These are phyloP conservation scores for Macroramphosus scolopax DNA, from an alignment of 2,797 vertebrate species.

Conservation along the genomic window DNA sequence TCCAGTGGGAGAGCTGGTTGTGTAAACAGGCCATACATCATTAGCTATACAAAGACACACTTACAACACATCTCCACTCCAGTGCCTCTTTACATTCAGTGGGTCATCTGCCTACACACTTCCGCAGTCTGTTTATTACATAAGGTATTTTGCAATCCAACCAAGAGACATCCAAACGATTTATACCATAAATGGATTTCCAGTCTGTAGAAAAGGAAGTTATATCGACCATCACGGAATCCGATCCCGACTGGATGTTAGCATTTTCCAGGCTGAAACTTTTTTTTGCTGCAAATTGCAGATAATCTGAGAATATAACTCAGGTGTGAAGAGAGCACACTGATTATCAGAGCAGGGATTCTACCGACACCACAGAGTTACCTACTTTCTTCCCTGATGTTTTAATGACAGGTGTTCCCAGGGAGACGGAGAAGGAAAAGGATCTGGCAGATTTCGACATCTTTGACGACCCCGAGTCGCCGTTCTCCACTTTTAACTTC, in stretches of 20 bases:
- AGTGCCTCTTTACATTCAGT: constrained; percentile 40
- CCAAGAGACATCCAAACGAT: constrained; percentile 5
- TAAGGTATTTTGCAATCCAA: constrained; percentile 18
- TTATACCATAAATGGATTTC: constrained; percentile 39
- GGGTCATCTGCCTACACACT: constrained; percentile 40
- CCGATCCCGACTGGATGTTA: background rate
- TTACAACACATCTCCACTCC: constrained; percentile 3
- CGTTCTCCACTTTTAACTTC: constrained; percentile 97
- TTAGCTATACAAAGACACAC: constrained; percentile 24
- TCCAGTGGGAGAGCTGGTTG: constrained; percentile 42
- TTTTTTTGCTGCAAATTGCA: too few relatives aligned
- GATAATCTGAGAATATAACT: background rate
- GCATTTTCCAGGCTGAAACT: constrained; percentile 5
- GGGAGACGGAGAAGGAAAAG: constrained; percentile 89
- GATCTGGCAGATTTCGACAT: constrained; percentile 96
- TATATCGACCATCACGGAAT: background rate
- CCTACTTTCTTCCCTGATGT: too few relatives aligned
- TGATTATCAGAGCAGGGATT: too few relatives aligned
- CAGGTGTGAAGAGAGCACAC: background rate
- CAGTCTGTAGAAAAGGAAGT: constrained; percentile 3
- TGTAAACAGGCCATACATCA: constrained; percentile 62
- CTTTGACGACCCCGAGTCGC: constrained; percentile 92
- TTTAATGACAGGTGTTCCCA: constrained; percentile 79
- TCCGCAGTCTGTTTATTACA: constrained; percentile 52
- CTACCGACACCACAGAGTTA: too few relatives aligned